Conservation (phyloP, 2,888 invertebrate genomes). For the Byasa hedistus region DNA sequence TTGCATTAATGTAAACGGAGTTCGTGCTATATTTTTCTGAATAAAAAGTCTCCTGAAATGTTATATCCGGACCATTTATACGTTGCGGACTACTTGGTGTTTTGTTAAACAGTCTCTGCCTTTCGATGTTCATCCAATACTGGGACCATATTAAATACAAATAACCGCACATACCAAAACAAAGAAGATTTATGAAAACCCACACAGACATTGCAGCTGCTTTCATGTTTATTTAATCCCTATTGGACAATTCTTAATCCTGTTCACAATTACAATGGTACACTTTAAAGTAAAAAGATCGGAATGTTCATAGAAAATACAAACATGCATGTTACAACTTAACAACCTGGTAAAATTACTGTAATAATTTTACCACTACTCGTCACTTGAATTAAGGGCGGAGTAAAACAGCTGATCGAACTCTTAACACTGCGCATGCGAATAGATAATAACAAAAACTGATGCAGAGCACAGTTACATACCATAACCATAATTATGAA, state of each 20-base stretch:
- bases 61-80: constrained; percentile 42
- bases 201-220: constrained; percentile 84
- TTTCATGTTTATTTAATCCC: constrained; percentile 69
- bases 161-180: constrained; percentile 86
- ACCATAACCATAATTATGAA: too few relatives aligned
- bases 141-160: constrained; percentile 86
- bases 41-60: constrained; percentile 44
- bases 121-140: constrained; percentile 83
- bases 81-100: constrained; percentile 48
- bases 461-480: neutral
- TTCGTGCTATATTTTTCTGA: constrained; percentile 47
- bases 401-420: constrained; percentile 56
- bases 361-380: too few relatives aligned
- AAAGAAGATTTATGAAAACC: constrained; percentile 85
- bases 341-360: constrained; percentile 34
- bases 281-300: neutral
- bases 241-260: constrained; percentile 6
- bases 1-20: constrained; percentile 41
- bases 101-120: constrained; percentile 71
- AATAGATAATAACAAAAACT: constrained; percentile 19
- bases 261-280: constrained; percentile 1
- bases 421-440: constrained; percentile 54
- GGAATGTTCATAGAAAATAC: constrained; percentile 8
- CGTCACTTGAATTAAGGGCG: too few relatives aligned
- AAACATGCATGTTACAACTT: constrained; percentile 9